Evolutionary conservation across 2,113 vertebrate genomes (phyloP).

Genomic region (Poeciliopsis prolifica): DNA sequence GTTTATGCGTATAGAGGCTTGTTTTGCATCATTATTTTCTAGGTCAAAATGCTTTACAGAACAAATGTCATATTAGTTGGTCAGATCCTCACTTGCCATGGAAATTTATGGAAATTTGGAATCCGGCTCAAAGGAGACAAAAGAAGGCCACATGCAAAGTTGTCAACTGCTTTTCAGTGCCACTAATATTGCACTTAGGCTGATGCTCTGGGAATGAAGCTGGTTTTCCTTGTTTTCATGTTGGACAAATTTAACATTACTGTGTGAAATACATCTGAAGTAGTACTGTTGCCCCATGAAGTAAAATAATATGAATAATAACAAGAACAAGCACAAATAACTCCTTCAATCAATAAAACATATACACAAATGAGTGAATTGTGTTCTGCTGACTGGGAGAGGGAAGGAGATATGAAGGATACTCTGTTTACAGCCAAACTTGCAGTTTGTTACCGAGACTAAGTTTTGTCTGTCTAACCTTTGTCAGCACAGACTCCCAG

Average conservation of each 20-base stretch:
- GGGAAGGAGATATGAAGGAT: background rate
- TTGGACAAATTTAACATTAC: background rate
- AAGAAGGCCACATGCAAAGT: slow-evolving; percentile 67
- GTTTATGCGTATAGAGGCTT: background rate
- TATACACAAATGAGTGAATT: background rate
- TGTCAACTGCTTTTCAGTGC: slow-evolving; percentile 34
- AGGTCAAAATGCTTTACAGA: background rate
- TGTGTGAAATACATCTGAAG: background rate
- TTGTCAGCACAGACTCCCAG: slow-evolving; percentile 23
- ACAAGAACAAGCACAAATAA: background rate
- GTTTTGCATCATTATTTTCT: slow-evolving; percentile 11
- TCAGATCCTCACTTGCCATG: slow-evolving; percentile 54
- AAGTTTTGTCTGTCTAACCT: slow-evolving; percentile 25
- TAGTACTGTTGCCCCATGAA: background rate
- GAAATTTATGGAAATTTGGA: slow-evolving; percentile 75
- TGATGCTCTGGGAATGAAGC: background rate
- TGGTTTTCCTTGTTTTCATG: background rate
- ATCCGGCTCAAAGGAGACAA: slow-evolving; percentile 52
- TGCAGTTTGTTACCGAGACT: background rate
- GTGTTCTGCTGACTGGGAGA: background rate
- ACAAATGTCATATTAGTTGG: background rate
- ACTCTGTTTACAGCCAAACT: background rate
- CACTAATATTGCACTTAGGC: background rate
- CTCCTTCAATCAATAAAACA: background rate
- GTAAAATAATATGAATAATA: background rate